phyloP scores from a whole-genome alignment of 92 coral and sea anemone species.

The Actinernus sp. region DNA sequence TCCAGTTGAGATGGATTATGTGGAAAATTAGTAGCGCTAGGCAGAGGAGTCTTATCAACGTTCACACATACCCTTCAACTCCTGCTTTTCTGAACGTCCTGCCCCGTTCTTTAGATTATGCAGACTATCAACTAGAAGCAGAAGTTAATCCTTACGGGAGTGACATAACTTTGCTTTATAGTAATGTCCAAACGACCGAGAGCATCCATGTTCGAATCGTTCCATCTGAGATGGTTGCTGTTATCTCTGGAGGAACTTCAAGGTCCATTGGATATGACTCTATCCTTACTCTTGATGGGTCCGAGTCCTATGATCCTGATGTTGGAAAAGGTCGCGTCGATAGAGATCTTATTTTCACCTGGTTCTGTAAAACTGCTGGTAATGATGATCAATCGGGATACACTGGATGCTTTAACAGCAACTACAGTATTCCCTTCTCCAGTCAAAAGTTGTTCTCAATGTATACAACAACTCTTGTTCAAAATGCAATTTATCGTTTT shows the following conservation, averaged over 20 bases:
- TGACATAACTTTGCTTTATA: constrained; percentile 48
- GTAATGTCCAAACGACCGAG: constrained; percentile 8
- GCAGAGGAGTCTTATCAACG: background rate
- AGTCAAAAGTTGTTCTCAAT: constrained; percentile 18
- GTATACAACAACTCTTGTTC: constrained; percentile 43
- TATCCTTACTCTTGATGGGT: constrained; percentile 54
- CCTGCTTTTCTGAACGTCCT: background rate
- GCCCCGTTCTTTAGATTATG: constrained; percentile 40
- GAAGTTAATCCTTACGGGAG: constrained; percentile 23
- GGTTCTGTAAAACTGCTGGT: constrained; percentile 52
- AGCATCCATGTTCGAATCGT: constrained; percentile 24
- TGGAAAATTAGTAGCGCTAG: background rate
- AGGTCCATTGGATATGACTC: constrained; percentile 48
- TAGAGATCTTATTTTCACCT: constrained; percentile 27
- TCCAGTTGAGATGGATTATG: constrained; percentile 2
- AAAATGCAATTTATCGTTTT: constrained; percentile 64
- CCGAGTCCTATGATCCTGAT: constrained; percentile 73
- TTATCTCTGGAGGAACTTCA: constrained; percentile 45
- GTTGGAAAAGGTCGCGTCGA: constrained; percentile 5
- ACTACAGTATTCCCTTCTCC: constrained; percentile 34
- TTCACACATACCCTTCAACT: background rate
- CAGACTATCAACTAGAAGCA: constrained; percentile 32
- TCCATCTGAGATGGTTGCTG: constrained; percentile 49
- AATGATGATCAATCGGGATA: background rate
- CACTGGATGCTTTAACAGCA: constrained; percentile 23